Base-by-base conservation (phyloP, 2,113 vertebrate genomes). In the Acrocephalus kingi region DNA sequence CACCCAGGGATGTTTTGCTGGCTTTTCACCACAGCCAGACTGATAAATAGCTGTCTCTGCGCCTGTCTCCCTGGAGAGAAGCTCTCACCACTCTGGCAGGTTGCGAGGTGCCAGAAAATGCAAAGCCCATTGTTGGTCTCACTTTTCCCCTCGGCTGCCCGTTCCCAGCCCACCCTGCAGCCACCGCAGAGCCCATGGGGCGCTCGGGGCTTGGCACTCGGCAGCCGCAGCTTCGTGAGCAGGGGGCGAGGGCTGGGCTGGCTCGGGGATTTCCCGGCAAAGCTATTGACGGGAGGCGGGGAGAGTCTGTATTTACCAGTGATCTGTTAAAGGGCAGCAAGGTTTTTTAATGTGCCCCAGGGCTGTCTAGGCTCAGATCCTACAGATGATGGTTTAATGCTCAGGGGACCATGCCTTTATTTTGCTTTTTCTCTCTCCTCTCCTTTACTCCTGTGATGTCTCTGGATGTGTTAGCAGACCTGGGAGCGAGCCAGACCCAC, bases 141-240 rank as follows among this genome's bases (percentile, higher is more conserved):
- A 2, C 51, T 91, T 51, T 79, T 81, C 79, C 69, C 56, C 37
- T 74, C 24, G 11, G 24, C 59, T 77, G 55, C 33, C 15, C 1
- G 1, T 77, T 67, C 24, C 79, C 67, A 83, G 72, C 35, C 27
- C 48, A 24, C 31, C 22, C 61, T 41, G 64, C 52, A 71, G 52
- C 33, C 68, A 35, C 35, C 5, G 1, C 78, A 16, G 73, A 0
- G 14, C 41, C 63, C 2, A 0, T 0, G 7, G 59, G 59, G 35
- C 51, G 7, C 1, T 1, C 54, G 58, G 71, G 52, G 14, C 18
- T 84, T 84, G 78, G 77, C 46, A 10, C n/a, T 54, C 0, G 3
- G 49, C 69, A 64, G 43, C 1, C 1, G 18, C 8, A 15, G 55
- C 63, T 78, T 9, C 7, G 19, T 17, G 85, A 68, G 64, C 67